Base-by-base conservation (phyloP, 2,797 vertebrate species). In the Crossoptilon crossoptilon region DNA sequence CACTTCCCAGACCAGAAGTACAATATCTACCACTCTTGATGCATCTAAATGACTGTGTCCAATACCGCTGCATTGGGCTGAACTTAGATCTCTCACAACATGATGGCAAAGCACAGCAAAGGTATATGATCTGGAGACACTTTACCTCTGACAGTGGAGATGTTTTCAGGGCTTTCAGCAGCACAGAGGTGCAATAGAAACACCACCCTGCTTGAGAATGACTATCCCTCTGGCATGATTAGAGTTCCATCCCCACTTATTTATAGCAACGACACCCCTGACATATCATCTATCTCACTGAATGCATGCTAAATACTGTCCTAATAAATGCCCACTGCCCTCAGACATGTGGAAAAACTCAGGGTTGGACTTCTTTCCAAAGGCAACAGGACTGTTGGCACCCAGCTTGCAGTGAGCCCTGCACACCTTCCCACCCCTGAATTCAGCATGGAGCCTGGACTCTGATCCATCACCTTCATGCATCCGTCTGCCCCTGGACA, bases 361-460 rank as follows among this genome's bases (percentile, higher is more conserved):
- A 35, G 53, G 16, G 1, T 22, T 49, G 55, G 18, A 6, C 63
- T 75, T 76, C 2, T 15, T 90, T 19, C 33, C 51, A 62, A 11
- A 49, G 23, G 29, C 69, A 10, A n/a, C 37, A 58, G 80, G 9
- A 48, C 5, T 2, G 1, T 8, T 55, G 27, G 12, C 21, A 56
- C 1, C 1, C 14, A 3, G 3, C 6, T 73, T 84, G 14, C 29
- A 53, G 24, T n/a, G 11, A 19, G 5, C 2, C 21, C 12, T 82
- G 23, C 26, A 43, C 4, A 5, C 22, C 22, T 69, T 87, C 8
- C 39, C n/a, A 21, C 4, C 1, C 0, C 0, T 71, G 56, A 84
- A 71, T 5, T 19, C 19, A 35, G 7, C 4, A 27, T 23, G 49
- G 21, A 70, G 49, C 29, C 53, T 31, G 22, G 43, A 21, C 21